Evolutionary conservation across 2,113 vertebrate species (phyloP), one percentile per base, ranked within the genome.

Genomic region (Oenanthe melanoleuca): DNA sequence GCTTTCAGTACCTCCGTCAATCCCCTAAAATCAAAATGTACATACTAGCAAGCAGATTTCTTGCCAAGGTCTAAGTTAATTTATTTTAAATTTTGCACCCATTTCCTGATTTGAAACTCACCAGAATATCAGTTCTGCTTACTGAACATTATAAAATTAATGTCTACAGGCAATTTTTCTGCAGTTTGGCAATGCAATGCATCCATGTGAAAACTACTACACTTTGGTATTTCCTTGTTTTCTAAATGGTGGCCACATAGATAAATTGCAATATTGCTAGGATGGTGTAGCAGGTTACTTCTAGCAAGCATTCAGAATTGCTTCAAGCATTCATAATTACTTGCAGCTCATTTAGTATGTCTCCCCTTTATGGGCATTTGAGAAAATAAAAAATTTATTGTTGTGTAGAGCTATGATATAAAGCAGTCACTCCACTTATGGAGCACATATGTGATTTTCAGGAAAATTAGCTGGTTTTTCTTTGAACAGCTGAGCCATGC

Each of bases 101-200:
- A 37, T 86, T 80, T 93, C n/a, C 40, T 89, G 53, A 74, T 86
- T 92, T 67, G 73, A 92, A 95, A 79, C 37, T 61, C 79, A 93
- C 29, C 66, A 53, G 50, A 87, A 16, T 82, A 87, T 53, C 4
- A 8, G 33, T 89, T 94, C 86, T 67, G 61, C 65, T 74, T 75
- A 71, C 25, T 56, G 57, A 88, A 60, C 11, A 38, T 37, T 57
- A n/a, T 29, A 75, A 86, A 84, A 78, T 69, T 70, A 78, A 64
- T 29, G 60, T 50, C 60, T 59, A 73, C 33, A 77, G 64, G 28
- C 52, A 86, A 59, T 65, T 78, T 78, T 87, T 74, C 65, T 64
- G 52, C 72, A 84, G 57, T 44, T 61, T 80, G 61, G 42, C 78
- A 86, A 75, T 52, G 47, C 64, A 81, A n/a, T 72, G 15, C 25